phyloP scores from a whole-genome alignment of 1,140 invertebrate species.

The Steinernema khuongi region DNA sequence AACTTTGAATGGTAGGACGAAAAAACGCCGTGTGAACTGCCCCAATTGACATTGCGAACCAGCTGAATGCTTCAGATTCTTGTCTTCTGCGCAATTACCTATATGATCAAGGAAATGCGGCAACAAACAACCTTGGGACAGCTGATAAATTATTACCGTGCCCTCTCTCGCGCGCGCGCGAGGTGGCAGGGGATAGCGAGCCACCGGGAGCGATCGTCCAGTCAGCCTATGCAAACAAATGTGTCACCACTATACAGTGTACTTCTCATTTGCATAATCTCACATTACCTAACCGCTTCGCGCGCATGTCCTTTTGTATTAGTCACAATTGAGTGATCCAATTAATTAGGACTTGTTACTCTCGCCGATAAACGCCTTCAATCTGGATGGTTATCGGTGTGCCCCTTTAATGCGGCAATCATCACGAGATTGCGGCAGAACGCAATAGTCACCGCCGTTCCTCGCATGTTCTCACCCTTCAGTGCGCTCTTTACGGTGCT shows the following conservation, averaged over 20 bases:
- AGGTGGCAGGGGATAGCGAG: neutral
- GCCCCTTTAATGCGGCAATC: neutral
- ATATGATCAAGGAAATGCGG: neutral
- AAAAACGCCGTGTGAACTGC: neutral
- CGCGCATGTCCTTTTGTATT: neutral
- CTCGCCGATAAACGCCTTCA: neutral
- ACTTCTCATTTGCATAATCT: constrained; percentile 15
- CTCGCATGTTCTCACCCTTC: too few relatives aligned
- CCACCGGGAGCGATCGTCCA: neutral
- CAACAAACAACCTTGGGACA: constrained; percentile 10
- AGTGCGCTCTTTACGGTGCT: neutral
- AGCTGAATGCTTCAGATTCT: neutral
- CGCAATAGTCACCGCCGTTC: neutral
- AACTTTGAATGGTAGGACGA: too few relatives aligned
- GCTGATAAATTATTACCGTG: constrained; percentile 17
- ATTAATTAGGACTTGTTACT: neutral
- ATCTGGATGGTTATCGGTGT: neutral
- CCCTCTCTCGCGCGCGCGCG: neutral
- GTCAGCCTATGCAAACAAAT: constrained; percentile 12
- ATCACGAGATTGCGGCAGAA: neutral
- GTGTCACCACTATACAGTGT: constrained; percentile 8
- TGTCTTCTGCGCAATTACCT: neutral
- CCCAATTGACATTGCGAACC: neutral
- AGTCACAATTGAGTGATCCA: constrained; percentile 1
- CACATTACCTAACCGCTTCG: neutral